These are phyloP conservation scores for Otolemur crassicaudatus DNA, from an alignment of 2,797 vertebrate genomes.

Conservation along the genomic window DNA sequence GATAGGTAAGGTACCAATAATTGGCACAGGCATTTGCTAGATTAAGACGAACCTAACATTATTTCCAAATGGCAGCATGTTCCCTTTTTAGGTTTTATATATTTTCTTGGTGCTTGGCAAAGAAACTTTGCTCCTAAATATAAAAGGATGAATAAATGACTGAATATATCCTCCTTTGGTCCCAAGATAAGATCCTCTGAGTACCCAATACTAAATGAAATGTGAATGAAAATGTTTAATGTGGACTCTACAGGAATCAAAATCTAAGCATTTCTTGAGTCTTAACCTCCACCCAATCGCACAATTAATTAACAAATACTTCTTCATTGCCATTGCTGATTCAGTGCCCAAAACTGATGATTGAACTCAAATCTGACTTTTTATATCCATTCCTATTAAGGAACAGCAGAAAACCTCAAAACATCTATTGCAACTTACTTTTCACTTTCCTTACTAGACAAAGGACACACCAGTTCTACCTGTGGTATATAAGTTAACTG, in stretches of 20 bases:
- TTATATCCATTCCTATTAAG: neutral
- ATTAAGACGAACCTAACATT: neutral
- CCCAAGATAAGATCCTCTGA: neutral
- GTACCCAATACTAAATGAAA: slow-evolving; percentile 4
- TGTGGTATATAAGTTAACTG: neutral
- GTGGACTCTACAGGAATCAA: neutral
- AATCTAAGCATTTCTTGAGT: slow-evolving; percentile 32
- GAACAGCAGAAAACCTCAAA: neutral
- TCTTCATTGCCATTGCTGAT: neutral
- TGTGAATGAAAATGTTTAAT: neutral
- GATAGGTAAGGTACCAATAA: neutral
- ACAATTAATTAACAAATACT: slow-evolving; percentile 25
- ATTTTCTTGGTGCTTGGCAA: neutral
- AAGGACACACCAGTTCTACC: neutral
- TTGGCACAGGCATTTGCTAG: neutral
- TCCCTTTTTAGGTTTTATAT: neutral
- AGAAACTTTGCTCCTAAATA: neutral
- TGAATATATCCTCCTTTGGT: neutral
- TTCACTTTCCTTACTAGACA: neutral
- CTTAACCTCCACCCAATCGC: neutral
- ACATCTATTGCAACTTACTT: neutral
- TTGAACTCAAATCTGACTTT: neutral
- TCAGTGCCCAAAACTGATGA: neutral
- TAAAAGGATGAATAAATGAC: neutral
- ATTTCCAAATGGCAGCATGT: neutral